Evolutionary conservation across 2,113 vertebrate species (phyloP).

Genomic region (Trichomycterus rosablanca): DNA sequence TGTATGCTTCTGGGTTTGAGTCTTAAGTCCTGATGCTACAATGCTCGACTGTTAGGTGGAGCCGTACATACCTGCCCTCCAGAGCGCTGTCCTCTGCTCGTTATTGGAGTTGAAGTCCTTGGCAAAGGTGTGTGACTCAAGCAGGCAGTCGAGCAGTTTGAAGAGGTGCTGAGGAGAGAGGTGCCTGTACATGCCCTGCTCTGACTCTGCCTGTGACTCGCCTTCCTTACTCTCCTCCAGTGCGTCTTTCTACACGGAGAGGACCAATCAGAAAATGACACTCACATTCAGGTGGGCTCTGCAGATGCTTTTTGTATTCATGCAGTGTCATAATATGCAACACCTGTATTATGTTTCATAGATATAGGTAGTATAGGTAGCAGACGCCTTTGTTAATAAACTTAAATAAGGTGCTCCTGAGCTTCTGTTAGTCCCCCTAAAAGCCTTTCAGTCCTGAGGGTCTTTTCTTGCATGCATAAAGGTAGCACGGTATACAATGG

Average conservation of each 20-base stretch:
- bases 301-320: neutral
- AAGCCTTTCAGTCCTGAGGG: no score
- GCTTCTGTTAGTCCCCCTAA: no score
- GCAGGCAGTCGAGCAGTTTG: conserved; percentile 89
- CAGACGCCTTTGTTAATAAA: neutral
- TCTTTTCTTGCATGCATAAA: no score
- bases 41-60: no score
- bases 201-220: conserved; percentile 63
- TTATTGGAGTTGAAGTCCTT: conserved; percentile 97
- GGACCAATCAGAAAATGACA: neutral
- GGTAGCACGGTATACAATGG: no score
- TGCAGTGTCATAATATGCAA: no score
- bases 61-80: conserved; percentile 90
- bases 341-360: no score
- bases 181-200: conserved; percentile 89
- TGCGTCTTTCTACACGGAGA: conserved; percentile 71
- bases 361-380: no score
- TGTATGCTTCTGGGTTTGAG: no score
- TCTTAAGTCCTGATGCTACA: no score
- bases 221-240: conserved; percentile 71
- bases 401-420: neutral
- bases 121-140: conserved; percentile 93
- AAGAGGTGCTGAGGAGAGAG: conserved; percentile 92
- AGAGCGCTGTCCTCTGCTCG: conserved; percentile 90
- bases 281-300: neutral